Percentiles rank a stretch among this genome's conserved stretches.
Conservation (phyloP, 2,888 invertebrate species). For the Brenthis ino region DNA sequence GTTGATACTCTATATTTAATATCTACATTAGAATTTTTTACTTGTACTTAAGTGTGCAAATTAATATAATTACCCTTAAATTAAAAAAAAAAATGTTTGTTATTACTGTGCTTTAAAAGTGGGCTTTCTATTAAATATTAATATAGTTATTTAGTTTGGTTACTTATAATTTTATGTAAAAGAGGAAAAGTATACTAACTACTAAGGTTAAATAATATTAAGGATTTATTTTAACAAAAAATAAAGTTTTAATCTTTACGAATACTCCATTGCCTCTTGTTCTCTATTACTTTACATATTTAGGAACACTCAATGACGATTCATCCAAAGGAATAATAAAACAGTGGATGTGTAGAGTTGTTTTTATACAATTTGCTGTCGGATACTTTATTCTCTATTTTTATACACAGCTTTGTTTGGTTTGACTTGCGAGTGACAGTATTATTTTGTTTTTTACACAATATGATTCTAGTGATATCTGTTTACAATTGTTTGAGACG, state of each 20-base stretch:
- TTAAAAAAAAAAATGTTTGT: no score
- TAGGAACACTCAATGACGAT: constrained; percentile 75
- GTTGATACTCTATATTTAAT: background rate
- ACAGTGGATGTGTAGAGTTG: constrained; percentile 61
- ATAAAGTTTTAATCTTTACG: background rate
- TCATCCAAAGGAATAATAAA: constrained; percentile 78
- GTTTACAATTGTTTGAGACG: no score
- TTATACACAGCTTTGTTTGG: constrained; percentile 41
- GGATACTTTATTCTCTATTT: constrained; percentile 51
- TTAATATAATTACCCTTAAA: no score
- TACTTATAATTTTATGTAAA: no score
- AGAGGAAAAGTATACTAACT: no score
- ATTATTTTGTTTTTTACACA: background rate
- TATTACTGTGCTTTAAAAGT: no score
- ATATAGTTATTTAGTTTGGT: no score
- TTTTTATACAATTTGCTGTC: constrained; percentile 76
- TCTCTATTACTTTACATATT: constrained; percentile 69
- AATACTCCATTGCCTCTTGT: constrained; percentile 50
- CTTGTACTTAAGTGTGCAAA: no score
- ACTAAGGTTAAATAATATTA: no score
- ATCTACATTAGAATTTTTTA: background rate
- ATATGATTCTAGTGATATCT: background rate
- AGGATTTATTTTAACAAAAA: no score
- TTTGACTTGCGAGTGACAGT: constrained; percentile 1
- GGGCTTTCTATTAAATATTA: no score